These are phyloP conservation scores for Euproctis similis DNA, from an alignment of 2,888 invertebrate species.

Conservation along the genomic window DNA sequence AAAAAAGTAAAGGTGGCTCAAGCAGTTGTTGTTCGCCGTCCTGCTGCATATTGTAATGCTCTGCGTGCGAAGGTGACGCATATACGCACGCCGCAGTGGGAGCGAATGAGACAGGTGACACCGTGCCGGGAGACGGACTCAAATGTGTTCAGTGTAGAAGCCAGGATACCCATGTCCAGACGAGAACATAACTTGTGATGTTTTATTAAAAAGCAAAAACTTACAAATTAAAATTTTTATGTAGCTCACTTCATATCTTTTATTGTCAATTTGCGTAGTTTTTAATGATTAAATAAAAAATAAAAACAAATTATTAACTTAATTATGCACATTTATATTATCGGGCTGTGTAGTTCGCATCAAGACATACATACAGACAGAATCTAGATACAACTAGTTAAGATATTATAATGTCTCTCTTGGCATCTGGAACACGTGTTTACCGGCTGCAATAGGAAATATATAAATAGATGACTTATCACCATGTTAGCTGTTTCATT, in stretches of 20 bases:
- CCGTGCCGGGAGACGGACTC: conserved; percentile 45
- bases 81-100: conserved; percentile 33
- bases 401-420: no score
- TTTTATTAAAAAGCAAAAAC: conserved; percentile 43
- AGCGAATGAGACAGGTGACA: conserved; percentile 40
- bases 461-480: no score
- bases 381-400: no score
- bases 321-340: no score
- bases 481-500: no score
- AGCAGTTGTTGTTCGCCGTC: conserved; percentile 96
- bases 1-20: conserved; percentile 95
- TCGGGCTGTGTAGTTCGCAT: no score
- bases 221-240: conserved; percentile 22
- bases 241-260: conserved; percentile 26
- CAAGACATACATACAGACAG: no score
- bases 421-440: no score
- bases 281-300: conserved; percentile 10
- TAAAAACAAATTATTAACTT: conserved; percentile 23
- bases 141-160: conserved; percentile 62
- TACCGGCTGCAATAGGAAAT: no score
- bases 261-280: conserved; percentile 30
- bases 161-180: conserved; percentile 42
- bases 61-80: conserved; percentile 31
- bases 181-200: conserved; percentile 39
- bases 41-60: conserved; percentile 92